These are phyloP conservation scores for Crocodylus rhombifer DNA, from an alignment of 2,797 vertebrate genomes.

Conservation along the genomic window DNA sequence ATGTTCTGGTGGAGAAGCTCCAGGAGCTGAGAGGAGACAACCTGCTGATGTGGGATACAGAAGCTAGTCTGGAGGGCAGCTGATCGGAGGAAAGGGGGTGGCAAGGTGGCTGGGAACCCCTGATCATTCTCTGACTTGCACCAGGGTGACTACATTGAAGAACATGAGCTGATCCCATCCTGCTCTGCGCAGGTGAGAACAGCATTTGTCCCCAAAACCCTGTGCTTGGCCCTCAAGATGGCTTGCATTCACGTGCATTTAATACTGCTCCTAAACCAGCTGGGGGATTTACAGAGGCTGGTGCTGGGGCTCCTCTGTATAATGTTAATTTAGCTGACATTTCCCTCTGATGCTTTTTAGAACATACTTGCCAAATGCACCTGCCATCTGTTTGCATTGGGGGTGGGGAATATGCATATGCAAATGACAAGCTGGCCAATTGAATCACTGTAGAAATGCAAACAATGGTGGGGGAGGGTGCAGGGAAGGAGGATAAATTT, in stretches of 20 bases:
- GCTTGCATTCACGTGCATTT: background rate
- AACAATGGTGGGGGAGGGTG: background rate
- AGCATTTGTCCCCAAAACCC: background rate
- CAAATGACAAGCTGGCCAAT: conserved; percentile 40
- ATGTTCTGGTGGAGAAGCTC: background rate
- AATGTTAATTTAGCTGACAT: background rate
- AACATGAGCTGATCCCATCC: background rate
- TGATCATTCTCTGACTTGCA: background rate
- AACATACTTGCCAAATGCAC: background rate
- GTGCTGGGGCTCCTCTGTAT: background rate
- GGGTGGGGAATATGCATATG: background rate
- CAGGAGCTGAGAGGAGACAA: background rate
- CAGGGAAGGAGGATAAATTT: conserved; percentile 44
- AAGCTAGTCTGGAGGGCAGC: background rate
- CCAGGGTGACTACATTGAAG: background rate
- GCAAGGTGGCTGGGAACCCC: background rate
- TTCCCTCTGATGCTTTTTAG: background rate
- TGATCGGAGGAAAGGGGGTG: background rate
- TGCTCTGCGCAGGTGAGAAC: background rate
- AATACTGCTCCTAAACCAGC: background rate
- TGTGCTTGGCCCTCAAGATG: background rate
- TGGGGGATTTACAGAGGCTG: background rate
- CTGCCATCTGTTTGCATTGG: background rate
- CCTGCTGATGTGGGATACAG: background rate
- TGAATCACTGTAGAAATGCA: conserved; percentile 39